Percentiles rank a stretch among this genome's conserved stretches.
Conservation (phyloP, 1,140 invertebrate species). For the Dreissena polymorpha region DNA sequence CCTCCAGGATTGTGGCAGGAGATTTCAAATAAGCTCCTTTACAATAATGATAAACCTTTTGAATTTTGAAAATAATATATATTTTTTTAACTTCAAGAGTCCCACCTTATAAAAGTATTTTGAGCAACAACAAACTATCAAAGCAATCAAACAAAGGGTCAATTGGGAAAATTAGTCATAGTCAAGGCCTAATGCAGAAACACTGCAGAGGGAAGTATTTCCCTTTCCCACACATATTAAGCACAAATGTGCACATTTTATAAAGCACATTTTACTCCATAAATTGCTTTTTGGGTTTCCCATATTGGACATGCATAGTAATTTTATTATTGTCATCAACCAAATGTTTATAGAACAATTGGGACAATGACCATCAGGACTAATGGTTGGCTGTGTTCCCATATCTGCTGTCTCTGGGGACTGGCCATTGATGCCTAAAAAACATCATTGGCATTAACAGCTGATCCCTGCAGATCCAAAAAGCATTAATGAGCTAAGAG, state of each 20-base stretch:
- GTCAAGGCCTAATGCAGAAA: too few relatives aligned
- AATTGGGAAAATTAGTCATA: too few relatives aligned
- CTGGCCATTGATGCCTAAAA: slow-evolving; percentile 28
- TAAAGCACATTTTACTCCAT: slow-evolving; percentile 13
- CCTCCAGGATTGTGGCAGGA: too few relatives aligned
- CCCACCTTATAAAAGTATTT: too few relatives aligned
- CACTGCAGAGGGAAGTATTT: neutral
- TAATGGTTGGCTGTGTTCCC: neutral
- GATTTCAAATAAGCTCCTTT: too few relatives aligned
- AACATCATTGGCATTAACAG: slow-evolving; percentile 41
- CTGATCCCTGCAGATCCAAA: slow-evolving; percentile 46
- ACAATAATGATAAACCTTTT: too few relatives aligned
- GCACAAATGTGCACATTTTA: too few relatives aligned
- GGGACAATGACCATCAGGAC: slow-evolving; percentile 26
- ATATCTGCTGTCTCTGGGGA: slow-evolving; percentile 13
- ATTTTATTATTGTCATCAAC: slow-evolving; percentile 41
- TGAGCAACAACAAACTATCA: too few relatives aligned
- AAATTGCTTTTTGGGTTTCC: slow-evolving; percentile 18
- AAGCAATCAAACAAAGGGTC: too few relatives aligned
- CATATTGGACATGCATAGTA: slow-evolving; percentile 39
- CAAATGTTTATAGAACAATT: slow-evolving; percentile 12
- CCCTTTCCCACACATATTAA: neutral
- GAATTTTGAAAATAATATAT: too few relatives aligned
- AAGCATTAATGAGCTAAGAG: slow-evolving; percentile 37
- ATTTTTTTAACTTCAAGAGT: too few relatives aligned